Base-by-base conservation (phyloP, 23 tunicate species). In the Ascidia mentula region DNA sequence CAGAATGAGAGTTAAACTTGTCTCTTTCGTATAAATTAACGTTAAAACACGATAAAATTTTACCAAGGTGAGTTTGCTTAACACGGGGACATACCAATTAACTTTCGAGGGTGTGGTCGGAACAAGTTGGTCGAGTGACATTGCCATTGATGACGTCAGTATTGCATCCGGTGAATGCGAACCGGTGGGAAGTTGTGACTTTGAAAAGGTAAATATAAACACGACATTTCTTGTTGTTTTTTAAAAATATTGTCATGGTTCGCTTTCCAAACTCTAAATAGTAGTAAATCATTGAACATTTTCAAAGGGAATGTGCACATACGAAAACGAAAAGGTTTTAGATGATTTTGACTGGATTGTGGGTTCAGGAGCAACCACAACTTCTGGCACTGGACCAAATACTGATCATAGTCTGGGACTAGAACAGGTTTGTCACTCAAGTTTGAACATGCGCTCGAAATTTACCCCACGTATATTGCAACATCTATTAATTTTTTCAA, bases 121-220 rank as follows among this genome's bases (percentile, higher is more conserved):
- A 32, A 37, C 40, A 38, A 69, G 88, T 38, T 93, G 61, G 42
- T 18, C 60, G 7, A 88, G 93, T 40, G 98, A 93, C 59, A 88
- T 93, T 20, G 98, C 89, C 34, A 79, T 93, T 53, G 98, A 93
- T 84, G 98, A 93, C 81, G 61, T 88, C 59, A 88, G 75, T 18
- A 93, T 93, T 34, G 73, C 88, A 34, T 45, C 88, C 31, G 98
- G 93, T 34, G 77, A 82, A 38, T 93, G 98, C 45, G 82, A 88
- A 37, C 83, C 93, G 5, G 76, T 85, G 40, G 98, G 76, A 17
- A 78, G 95, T 1, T 93, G 98, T 72, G 70, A 80, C 45, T 93
- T 93, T 84, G 98, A 93, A 69, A 80, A 84, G 46, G 98, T 93
- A 28, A 3, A 74, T 53, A 69, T 13, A 24, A n/a, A n/a, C n/a